Percentiles rank a stretch among this genome's conserved stretches.
These are phyloP conservation scores for Neuroscelio doddi DNA, from an alignment of 2,888 invertebrate genomes.

Conservation along the genomic window DNA sequence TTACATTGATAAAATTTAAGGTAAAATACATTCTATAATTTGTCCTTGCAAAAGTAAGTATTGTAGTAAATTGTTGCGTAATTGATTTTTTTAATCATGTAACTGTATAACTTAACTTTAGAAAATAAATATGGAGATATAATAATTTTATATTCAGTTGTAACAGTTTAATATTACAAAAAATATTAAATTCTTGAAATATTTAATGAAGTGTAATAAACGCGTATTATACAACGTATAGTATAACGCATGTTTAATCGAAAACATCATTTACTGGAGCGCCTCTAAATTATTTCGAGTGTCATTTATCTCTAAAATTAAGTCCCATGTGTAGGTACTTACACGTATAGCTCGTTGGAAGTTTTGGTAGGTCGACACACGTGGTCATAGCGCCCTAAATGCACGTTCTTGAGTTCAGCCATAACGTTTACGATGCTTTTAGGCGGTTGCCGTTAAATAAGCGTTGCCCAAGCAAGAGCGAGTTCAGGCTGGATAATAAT, in stretches of 20 bases:
- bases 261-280: conserved; percentile 36
- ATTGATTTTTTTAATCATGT: no score
- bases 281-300: conserved; percentile 43
- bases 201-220: no score
- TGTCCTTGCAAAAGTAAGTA: no score
- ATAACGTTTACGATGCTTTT: conserved; percentile 57
- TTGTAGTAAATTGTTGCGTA: no score
- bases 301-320: conserved; percentile 42
- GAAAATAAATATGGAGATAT: no score
- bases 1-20: no score
- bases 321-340: conserved; percentile 46
- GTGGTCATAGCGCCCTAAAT: conserved; percentile 37
- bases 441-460: conserved; percentile 52
- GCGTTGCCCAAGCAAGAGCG: conserved; percentile 40
- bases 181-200: no score
- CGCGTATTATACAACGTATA: no score
- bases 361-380: conserved; percentile 35
- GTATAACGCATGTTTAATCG: conserved; percentile 43
- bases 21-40: no score
- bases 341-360: conserved; percentile 31
- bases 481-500: conserved; percentile 38
- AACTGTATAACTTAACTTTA: no score
- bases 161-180: no score
- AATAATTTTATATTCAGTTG: no score
- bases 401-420: conserved; percentile 45